These are phyloP conservation scores for Latrodectus hesperus DNA, from an alignment of 2,888 invertebrate species.

Conservation along the genomic window DNA sequence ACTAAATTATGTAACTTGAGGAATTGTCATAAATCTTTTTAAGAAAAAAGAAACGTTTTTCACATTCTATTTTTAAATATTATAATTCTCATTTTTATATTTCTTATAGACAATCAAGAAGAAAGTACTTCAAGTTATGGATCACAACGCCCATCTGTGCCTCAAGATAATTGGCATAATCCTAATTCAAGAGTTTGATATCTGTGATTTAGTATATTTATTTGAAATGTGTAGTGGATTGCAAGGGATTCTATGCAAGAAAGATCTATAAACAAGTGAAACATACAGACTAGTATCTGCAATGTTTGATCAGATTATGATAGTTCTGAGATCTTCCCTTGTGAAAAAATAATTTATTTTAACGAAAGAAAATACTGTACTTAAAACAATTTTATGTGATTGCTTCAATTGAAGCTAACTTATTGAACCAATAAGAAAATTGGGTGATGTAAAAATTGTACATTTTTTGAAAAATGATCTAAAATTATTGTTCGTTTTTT, in stretches of 20 bases:
- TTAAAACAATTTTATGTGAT: too few relatives aligned
- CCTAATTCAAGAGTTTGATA: constrained; percentile 48
- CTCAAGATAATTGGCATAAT: constrained; percentile 41
- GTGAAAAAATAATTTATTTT: too few relatives aligned
- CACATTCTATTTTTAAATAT: neutral
- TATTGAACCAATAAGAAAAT: neutral
- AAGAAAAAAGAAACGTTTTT: neutral
- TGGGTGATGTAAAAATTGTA: constrained; percentile 13
- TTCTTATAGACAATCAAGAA: constrained; percentile 39
- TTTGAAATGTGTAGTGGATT: neutral
- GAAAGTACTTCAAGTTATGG: constrained; percentile 20
- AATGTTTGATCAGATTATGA: too few relatives aligned
- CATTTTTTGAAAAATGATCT: constrained; percentile 9
- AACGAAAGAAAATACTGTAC: too few relatives aligned
- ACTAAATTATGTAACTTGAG: neutral
- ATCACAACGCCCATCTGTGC: constrained; percentile 27
- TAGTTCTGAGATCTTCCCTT: too few relatives aligned
- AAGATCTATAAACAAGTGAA: too few relatives aligned
- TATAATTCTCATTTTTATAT: neutral
- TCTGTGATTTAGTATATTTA: constrained; percentile 26
- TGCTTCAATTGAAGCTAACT: too few relatives aligned
- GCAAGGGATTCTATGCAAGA: too few relatives aligned
- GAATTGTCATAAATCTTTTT: neutral
- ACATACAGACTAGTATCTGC: too few relatives aligned
- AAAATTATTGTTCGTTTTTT: too few relatives aligned